phyloP scores from a whole-genome alignment of 1,140 invertebrate species.

The Drosophila leontia region DNA sequence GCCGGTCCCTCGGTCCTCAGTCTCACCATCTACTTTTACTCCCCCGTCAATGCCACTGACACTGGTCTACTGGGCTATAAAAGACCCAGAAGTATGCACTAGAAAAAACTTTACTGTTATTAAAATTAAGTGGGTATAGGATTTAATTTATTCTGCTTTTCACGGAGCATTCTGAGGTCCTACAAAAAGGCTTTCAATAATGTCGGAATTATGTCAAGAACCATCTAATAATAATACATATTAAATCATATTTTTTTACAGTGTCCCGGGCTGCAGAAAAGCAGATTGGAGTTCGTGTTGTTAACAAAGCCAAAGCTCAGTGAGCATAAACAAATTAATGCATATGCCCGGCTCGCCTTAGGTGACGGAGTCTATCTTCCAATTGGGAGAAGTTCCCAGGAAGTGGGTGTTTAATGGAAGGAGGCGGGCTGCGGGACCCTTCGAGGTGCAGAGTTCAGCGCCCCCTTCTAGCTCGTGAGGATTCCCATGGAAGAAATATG shows the following conservation, averaged over 20 bases:
- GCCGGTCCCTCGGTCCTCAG: conserved; percentile 6
- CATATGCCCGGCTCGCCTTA: conserved; percentile 39
- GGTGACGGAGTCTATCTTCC: conserved; percentile 38
- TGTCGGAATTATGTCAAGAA: too few species aligned
- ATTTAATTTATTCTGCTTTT: not conserved
- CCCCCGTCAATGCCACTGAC: conserved; percentile 30
- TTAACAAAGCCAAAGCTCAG: conserved; percentile 53
- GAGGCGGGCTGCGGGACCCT: not conserved
- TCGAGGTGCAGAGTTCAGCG: conserved; percentile 1
- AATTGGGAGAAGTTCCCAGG: conserved; percentile 33
- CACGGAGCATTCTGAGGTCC: too few species aligned
- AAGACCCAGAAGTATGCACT: conserved; percentile 26
- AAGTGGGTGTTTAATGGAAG: not conserved
- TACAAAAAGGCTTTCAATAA: too few species aligned
- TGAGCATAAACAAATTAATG: conserved; percentile 70
- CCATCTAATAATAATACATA: too few species aligned
- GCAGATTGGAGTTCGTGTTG: conserved; percentile 28
- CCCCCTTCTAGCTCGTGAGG: conserved; percentile 10
- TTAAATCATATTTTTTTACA: not conserved
- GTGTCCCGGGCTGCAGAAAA: conserved; percentile 3
- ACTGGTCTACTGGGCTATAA: conserved; percentile 53
- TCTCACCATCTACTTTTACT: not conserved
- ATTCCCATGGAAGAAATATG: conserved; percentile 64
- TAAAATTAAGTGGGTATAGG: not conserved
- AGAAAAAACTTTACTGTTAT: not conserved